Base-by-base conservation (phyloP, 2,797 vertebrate species). In the Zalophus californianus region DNA sequence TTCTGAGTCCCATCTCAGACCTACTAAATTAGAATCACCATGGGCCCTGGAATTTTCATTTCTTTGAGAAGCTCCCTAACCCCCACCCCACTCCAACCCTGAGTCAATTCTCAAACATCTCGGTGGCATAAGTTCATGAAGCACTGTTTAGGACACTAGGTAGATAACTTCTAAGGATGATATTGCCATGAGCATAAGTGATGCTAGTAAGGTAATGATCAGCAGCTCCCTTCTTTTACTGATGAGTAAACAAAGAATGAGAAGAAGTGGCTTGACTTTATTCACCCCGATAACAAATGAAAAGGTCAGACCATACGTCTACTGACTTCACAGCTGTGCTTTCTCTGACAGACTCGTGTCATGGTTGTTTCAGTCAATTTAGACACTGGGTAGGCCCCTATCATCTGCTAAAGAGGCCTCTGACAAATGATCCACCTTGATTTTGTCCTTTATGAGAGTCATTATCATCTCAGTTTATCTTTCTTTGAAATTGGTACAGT, bases 391-490 rank as follows among this genome's bases (percentile, higher is more conserved):
- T 54, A 10, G 44, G 20, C 38, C 48, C 90, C 84, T 85, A 35
- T 85, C 62, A 78, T 82, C 72, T 95, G 77, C 50, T 82, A 96
- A 70, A 50, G 50, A 94, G 48, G 52, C 32, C 29, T 75, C 78
- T 88, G 94, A 96, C 89, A 93, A 96, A 82, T 35, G 87, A 86
- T 77, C 73, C 64, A 15, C 94, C 90, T 77, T 95, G 58, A 93
- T 97, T 96, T 90, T 62, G 66, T 77, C 21, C 15, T 87, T 96
- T 78, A 64, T 41, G 54, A 91, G 60, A 66, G 25, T 72, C 88
- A 80, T 91, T 80, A 94, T 95, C 77, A 73, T 91, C 92, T 97
- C 96, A 96, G 96, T 97, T 97, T 97, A 68, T 95, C 93, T 96
- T 73, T 64, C 88, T 96, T 83, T 91, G 62, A 97, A 97, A 87